Evolutionary conservation across 2,113 vertebrate species (phyloP).

Genomic region (Macaca mulatta): DNA sequence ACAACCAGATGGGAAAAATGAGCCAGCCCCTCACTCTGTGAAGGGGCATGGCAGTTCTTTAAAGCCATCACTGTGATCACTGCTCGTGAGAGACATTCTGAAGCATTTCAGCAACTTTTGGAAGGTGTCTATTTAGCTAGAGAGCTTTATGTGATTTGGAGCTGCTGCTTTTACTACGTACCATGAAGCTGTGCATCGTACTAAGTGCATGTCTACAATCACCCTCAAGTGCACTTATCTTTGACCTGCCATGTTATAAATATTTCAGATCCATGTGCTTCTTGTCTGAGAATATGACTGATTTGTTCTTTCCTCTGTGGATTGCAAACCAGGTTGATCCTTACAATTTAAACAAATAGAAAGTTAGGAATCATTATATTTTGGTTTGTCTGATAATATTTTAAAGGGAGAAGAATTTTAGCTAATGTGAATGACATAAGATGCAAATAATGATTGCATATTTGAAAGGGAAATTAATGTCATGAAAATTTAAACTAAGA

Average conservation of each 20-base stretch:
- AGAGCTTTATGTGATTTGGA: conserved; percentile 21
- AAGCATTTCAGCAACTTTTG: conserved; percentile 11
- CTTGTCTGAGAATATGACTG: conserved; percentile 1
- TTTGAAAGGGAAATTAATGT: conserved; percentile 46
- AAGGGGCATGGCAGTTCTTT: not conserved
- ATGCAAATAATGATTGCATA: conserved; percentile 7
- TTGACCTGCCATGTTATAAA: conserved; percentile 56
- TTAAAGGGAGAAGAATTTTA: conserved; percentile 38
- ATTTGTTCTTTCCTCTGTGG: conserved; percentile 27
- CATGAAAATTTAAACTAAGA: conserved; percentile 32
- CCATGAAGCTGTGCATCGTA: not conserved
- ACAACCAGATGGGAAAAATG: conserved; percentile 3
- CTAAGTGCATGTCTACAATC: conserved; percentile 15
- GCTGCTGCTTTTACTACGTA: not conserved
- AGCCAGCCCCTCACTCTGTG: not conserved
- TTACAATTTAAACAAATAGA: conserved; percentile 32
- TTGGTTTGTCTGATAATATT: conserved; percentile 19
- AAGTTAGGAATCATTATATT: not conserved
- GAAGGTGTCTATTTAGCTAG: conserved; percentile 42
- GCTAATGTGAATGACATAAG: not conserved
- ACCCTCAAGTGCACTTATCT: conserved; percentile 30
- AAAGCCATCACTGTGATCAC: not conserved
- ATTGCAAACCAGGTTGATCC: not conserved
- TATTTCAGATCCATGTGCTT: conserved; percentile 57
- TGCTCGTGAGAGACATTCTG: conserved; percentile 4